A percentile compares a stretch with the other conserved stretches of the same genome.
Conservation (phyloP, 2,113 vertebrate genomes). For the Dolichotis patagonum region DNA sequence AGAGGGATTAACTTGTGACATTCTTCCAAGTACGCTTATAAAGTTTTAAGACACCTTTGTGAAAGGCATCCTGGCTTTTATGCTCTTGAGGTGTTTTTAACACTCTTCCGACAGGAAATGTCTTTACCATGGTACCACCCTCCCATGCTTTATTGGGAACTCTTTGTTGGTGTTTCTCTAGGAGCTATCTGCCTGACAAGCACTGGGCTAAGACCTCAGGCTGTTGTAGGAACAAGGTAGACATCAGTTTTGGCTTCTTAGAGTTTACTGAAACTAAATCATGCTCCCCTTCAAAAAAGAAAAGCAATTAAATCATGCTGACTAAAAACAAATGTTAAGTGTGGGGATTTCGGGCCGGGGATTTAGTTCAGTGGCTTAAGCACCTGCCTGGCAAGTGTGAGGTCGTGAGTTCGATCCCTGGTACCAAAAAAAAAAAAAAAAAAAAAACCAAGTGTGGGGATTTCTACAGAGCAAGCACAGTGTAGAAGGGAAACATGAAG, state of each 20-base stretch:
- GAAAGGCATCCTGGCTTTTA: not conserved
- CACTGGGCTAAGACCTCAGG: not conserved
- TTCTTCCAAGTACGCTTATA: not conserved
- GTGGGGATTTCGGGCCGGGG: not conserved
- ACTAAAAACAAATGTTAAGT: not conserved
- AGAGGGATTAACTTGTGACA: not conserved
- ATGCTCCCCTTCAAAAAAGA: not conserved
- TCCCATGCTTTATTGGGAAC: not conserved
- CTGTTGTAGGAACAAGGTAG: not conserved
- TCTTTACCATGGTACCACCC: not conserved
- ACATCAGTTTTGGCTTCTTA: not conserved
- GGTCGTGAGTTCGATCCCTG: too few species aligned
- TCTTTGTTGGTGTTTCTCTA: not conserved
- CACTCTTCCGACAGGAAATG: not conserved
- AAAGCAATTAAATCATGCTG: not conserved
- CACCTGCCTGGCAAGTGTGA: too few species aligned
- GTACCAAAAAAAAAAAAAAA: too few species aligned
- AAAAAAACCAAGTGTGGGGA: not conserved
- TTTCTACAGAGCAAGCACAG: not conserved
- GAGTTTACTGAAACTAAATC: not conserved
- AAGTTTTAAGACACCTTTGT: not conserved
- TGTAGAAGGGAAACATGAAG: not conserved
- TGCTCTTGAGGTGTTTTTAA: not conserved
- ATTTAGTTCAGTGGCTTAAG: too few species aligned
- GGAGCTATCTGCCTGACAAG: not conserved